Conservation (phyloP, 2,888 invertebrate species). For the Arctia plantaginis region DNA sequence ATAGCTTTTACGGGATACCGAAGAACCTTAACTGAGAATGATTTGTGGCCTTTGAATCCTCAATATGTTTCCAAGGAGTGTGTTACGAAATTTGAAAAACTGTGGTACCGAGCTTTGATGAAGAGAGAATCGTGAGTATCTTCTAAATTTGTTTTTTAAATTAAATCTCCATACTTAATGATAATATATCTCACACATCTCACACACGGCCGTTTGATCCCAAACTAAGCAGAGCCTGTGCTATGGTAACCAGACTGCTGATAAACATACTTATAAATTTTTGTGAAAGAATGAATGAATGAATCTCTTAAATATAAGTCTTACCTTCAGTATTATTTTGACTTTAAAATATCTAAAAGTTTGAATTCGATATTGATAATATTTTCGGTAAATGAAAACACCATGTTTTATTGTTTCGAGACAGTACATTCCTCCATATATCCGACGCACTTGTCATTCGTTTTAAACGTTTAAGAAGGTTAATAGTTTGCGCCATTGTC, state of each 20-base stretch:
- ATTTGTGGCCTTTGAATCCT: slow-evolving; percentile 95
- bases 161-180: neutral
- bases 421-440: neutral
- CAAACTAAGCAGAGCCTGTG: too few relatives aligned
- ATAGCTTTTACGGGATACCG: slow-evolving; percentile 94
- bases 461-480: neutral
- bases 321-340: neutral
- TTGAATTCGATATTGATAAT: too few relatives aligned
- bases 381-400: neutral
- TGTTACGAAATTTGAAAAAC: slow-evolving; percentile 92
- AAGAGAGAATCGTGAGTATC: slow-evolving; percentile 87
- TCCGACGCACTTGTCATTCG: neutral
- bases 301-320: neutral
- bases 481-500: neutral
- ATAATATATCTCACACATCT: too few relatives aligned
- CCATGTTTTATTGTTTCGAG: neutral
- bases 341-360: neutral
- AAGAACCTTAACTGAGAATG: slow-evolving; percentile 91
- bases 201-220: too few relatives aligned
- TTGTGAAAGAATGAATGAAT: too few relatives aligned
- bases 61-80: slow-evolving; percentile 92
- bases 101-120: slow-evolving; percentile 90
- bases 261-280: too few relatives aligned
- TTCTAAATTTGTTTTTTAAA: neutral
- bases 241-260: too few relatives aligned